Percentiles rank a stretch among this genome's conserved stretches.
Conservation (phyloP, 1,140 invertebrate genomes). For the Aphidius gifuensis region DNA sequence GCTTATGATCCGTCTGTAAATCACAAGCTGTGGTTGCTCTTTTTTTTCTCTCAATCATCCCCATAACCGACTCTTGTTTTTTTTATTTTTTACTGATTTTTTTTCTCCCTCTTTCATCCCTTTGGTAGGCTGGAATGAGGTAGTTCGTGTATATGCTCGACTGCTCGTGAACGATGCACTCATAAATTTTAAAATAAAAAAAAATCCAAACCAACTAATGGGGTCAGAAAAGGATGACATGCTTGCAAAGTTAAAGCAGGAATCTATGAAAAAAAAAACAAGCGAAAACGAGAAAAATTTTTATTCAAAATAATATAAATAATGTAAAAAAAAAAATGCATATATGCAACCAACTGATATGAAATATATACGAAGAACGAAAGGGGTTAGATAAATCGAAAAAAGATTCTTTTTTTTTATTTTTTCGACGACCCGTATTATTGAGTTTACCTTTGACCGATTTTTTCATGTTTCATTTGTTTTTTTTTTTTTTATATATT, state of each 20-base stretch:
- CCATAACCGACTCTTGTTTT: background rate
- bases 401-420: too few species aligned
- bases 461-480: too few species aligned
- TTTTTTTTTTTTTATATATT: too few species aligned
- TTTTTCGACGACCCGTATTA: too few species aligned
- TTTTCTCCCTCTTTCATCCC: background rate
- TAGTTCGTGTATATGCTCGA: conserved; percentile 22
- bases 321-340: background rate
- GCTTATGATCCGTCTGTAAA: conserved; percentile 49
- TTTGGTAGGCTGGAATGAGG: conserved; percentile 15
- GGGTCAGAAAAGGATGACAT: background rate
- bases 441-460: too few species aligned
- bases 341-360: too few species aligned
- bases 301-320: background rate
- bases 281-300: conserved; percentile 3
- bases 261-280: conserved; percentile 24
- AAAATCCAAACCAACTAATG: conserved; percentile 1
- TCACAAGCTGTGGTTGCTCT: conserved; percentile 29
- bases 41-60: conserved; percentile 6
- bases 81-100: too few species aligned
- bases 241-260: conserved; percentile 20
- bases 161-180: conserved; percentile 27
- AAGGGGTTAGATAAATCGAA: background rate
- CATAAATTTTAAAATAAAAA: conserved; percentile 48
- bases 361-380: background rate